A percentile compares a stretch with the other conserved stretches of the same genome.
These are phyloP conservation scores for Channallabes apus DNA, from an alignment of 2,797 vertebrate genomes.

Conservation along the genomic window DNA sequence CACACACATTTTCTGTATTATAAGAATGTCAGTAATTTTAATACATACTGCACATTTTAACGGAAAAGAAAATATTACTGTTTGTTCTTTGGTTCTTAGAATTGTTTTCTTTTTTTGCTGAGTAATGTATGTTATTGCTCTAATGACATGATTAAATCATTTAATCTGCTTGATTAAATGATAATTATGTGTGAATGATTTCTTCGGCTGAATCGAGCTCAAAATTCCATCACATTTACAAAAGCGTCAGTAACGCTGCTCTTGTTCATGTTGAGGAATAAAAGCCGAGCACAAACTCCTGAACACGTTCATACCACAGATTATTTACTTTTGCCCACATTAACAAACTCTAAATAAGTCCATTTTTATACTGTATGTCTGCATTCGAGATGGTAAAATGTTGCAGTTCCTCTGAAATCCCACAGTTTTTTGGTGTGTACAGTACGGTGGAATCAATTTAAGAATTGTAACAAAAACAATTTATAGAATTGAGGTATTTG, in stretches of 20 bases:
- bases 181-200: neutral
- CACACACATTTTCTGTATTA: too few relatives aligned
- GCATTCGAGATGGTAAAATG: too few relatives aligned
- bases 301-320: neutral
- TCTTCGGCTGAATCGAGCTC: neutral
- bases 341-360: neutral
- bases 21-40: neutral
- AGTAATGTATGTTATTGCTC: neutral
- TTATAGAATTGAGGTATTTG: too few relatives aligned
- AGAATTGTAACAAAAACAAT: too few relatives aligned
- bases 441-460: too few relatives aligned
- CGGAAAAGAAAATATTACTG: neutral
- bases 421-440: too few relatives aligned
- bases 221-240: neutral
- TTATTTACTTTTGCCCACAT: neutral
- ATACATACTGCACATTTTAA: neutral
- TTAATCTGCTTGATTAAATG: neutral
- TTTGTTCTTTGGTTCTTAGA: neutral
- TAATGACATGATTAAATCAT: neutral
- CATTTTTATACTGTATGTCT: too few relatives aligned
- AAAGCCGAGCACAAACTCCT: neutral
- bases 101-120: neutral
- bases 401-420: too few relatives aligned
- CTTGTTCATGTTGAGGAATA: neutral
- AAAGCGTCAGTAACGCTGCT: neutral